Conservation (phyloP, 2,888 invertebrate species). For the Marronus borbonicus region DNA sequence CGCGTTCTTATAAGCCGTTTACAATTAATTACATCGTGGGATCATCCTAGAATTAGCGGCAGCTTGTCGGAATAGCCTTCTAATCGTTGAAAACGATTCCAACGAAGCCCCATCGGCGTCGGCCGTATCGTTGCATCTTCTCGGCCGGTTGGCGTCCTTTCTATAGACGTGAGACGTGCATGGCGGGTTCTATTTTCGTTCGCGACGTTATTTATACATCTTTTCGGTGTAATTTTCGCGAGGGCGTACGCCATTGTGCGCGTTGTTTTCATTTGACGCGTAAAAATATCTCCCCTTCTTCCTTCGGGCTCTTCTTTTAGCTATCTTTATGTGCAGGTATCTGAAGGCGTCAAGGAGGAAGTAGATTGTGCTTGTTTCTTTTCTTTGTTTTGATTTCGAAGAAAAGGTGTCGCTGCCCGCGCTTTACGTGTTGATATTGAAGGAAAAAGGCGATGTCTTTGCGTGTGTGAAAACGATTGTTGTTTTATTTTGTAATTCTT, state of each 20-base stretch:
- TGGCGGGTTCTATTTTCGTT: conserved; percentile 8
- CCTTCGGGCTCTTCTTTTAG: background rate
- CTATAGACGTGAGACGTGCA: background rate
- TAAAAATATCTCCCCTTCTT: conserved; percentile 25
- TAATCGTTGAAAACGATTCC: background rate
- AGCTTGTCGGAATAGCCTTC: background rate
- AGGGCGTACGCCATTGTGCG: conserved; percentile 20
- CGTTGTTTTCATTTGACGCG: conserved; percentile 11
- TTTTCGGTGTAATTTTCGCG: conserved; percentile 20
- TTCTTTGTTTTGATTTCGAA: background rate
- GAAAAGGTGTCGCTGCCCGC: too few relatives aligned
- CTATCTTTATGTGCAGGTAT: background rate
- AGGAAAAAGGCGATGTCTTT: too few relatives aligned
- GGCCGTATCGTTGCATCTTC: background rate
- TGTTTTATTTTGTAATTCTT: too few relatives aligned
- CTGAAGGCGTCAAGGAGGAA: background rate
- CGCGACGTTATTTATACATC: conserved; percentile 26
- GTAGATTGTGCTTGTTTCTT: conserved; percentile 1
- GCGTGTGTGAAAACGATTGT: too few relatives aligned
- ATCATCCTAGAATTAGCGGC: background rate
- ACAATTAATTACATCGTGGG: background rate
- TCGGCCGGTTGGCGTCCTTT: background rate
- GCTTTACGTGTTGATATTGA: too few relatives aligned
- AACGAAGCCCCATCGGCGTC: background rate
- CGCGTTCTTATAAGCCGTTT: background rate